Conservation (phyloP, 2,888 invertebrate species). For the Eilema sororculum region DNA sequence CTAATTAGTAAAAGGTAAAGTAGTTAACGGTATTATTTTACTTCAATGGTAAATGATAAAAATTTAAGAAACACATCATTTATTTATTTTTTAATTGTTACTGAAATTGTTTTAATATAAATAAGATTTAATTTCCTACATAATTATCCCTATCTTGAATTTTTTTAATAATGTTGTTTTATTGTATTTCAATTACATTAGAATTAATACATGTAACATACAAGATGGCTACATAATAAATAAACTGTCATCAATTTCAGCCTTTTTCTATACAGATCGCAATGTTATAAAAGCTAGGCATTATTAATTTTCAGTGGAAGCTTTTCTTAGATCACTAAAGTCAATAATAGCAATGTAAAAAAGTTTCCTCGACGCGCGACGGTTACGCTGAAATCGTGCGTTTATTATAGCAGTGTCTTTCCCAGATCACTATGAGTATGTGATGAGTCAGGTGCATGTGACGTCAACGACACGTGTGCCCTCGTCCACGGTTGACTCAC, state of each 20-base stretch:
- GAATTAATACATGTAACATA: no score
- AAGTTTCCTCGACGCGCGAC: constrained; percentile 4
- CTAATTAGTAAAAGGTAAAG: neutral
- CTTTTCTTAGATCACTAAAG: neutral
- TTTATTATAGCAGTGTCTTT: constrained; percentile 48
- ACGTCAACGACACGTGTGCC: constrained; percentile 79
- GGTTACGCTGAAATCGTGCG: constrained; percentile 26
- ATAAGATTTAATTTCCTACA: neutral
- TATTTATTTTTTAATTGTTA: neutral
- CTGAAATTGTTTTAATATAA: neutral
- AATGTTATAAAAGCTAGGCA: neutral
- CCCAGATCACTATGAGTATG: constrained; percentile 58
- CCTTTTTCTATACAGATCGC: neutral
- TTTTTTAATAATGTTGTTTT: neutral
- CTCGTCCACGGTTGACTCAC: constrained; percentile 70
- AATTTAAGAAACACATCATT: neutral
- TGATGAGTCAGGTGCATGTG: constrained; percentile 77
- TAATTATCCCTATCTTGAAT: neutral
- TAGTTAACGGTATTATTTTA: no score
- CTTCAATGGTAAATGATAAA: neutral
- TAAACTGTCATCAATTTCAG: no score
- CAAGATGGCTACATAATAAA: no score
- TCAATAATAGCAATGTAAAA: constrained; percentile 3
- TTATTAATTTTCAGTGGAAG: constrained; percentile 1
- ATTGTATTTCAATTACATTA: neutral